Evolutionary conservation across 2,113 vertebrate species (phyloP).

Genomic region (Archocentrus centrarchus): DNA sequence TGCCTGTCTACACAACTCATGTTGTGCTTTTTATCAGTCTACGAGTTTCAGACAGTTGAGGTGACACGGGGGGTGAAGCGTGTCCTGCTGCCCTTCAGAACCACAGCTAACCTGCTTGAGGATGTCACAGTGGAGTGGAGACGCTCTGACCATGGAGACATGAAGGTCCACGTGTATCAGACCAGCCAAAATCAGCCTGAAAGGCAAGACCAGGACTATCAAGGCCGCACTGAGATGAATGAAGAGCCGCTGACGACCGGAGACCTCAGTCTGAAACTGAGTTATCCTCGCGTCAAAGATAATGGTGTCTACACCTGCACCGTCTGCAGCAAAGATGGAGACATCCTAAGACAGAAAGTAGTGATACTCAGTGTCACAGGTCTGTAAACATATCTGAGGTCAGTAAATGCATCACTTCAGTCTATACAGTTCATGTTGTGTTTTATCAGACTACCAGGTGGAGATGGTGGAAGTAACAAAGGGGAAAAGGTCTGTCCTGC

Average conservation of each 20-base stretch:
- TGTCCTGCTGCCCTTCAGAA: too few species aligned
- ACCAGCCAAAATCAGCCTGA: background rate
- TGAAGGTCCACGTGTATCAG: background rate
- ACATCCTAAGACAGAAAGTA: background rate
- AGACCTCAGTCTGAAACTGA: background rate
- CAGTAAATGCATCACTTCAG: background rate
- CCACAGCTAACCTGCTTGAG: too few species aligned
- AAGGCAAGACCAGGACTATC: background rate
- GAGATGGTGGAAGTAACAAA: background rate
- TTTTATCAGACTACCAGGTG: background rate
- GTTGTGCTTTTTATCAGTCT: background rate
- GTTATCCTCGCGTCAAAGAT: background rate
- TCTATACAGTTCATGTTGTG: background rate
- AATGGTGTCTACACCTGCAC: background rate
- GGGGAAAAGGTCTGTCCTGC: background rate
- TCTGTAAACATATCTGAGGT: background rate
- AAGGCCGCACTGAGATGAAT: background rate
- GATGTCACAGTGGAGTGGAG: too few species aligned
- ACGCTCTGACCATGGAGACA: too few species aligned
- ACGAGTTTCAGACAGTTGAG: too few species aligned
- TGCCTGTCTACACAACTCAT: rapidly evolving
- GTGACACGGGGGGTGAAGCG: too few species aligned
- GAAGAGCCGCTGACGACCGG: background rate
- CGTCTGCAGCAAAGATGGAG: background rate
- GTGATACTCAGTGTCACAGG: background rate